Evolutionary conservation across 2,888 invertebrate species (phyloP).

Genomic region (Oscheius myriophilus): DNA sequence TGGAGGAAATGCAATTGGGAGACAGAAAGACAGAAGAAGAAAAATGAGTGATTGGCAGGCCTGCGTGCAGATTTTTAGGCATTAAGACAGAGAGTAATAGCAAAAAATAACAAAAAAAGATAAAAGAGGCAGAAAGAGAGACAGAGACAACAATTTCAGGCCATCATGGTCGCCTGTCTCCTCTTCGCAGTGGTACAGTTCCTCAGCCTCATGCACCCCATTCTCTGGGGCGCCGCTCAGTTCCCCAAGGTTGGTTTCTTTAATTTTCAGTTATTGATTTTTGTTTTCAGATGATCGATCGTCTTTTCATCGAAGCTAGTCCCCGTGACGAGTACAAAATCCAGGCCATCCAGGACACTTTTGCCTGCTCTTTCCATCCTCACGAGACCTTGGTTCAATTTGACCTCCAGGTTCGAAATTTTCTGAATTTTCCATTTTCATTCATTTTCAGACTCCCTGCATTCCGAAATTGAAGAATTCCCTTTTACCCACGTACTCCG

Average conservation of each 20-base stretch:
- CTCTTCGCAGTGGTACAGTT: slow-evolving; percentile 62
- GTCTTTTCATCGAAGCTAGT: slow-evolving; percentile 60
- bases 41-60: too few relatives aligned
- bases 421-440: too few relatives aligned
- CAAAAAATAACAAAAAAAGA: too few relatives aligned
- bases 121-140: too few relatives aligned
- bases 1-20: too few relatives aligned
- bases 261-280: neutral
- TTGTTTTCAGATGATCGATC: slow-evolving; percentile 53
- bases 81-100: too few relatives aligned
- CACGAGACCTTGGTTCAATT: slow-evolving; percentile 56
- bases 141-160: slow-evolving; percentile 31
- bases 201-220: slow-evolving; percentile 61
- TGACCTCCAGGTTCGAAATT: slow-evolving; percentile 43
- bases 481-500: slow-evolving; percentile 62
- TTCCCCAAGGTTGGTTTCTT: slow-evolving; percentile 51
- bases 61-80: too few relatives aligned
- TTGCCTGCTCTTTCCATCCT: slow-evolving; percentile 58
- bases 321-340: slow-evolving; percentile 60
- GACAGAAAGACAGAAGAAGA: too few relatives aligned
- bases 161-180: slow-evolving; percentile 53
- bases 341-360: slow-evolving; percentile 50
- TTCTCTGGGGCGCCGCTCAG: slow-evolving; percentile 58
- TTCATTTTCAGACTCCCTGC: slow-evolving; percentile 55
- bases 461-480: slow-evolving; percentile 66